phyloP scores from a whole-genome alignment of 2,113 vertebrate genomes.

The Fukomys damarensis region DNA sequence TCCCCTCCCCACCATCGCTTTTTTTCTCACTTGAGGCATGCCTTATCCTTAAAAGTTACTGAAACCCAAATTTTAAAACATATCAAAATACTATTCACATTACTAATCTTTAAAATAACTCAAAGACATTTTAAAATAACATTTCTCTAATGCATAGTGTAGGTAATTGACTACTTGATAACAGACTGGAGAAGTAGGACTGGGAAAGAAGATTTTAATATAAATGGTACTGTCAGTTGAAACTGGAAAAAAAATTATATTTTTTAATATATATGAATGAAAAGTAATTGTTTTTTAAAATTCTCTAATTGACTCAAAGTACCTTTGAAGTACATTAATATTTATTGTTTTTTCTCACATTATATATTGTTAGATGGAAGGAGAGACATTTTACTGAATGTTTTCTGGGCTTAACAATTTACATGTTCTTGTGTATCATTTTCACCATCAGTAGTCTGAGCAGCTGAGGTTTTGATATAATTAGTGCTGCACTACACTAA shows the following conservation, averaged over 20 bases:
- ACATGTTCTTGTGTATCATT: conserved; percentile 38
- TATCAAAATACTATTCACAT: not conserved
- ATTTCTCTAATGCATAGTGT: not conserved
- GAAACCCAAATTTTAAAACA: conserved; percentile 45
- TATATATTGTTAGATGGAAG: not conserved
- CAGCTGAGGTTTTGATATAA: conserved; percentile 25
- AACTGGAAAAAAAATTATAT: conserved; percentile 41
- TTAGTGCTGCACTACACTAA: not conserved
- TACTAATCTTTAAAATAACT: conserved; percentile 8
- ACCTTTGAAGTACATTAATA: conserved; percentile 11
- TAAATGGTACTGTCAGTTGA: not conserved
- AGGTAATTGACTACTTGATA: conserved; percentile 40
- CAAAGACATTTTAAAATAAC: conserved; percentile 29
- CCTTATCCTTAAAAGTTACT: conserved; percentile 23
- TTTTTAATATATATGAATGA: conserved; percentile 11
- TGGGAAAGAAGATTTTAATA: conserved; percentile 23
- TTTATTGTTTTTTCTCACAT: not conserved
- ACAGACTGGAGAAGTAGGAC: not conserved
- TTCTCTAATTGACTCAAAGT: not conserved
- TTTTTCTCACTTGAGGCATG: not conserved
- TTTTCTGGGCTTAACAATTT: conserved; percentile 27
- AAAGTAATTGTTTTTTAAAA: conserved; percentile 31
- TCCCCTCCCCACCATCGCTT: not conserved
- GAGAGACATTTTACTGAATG: conserved; percentile 38
- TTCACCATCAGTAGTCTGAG: conserved; percentile 9